Conservation (phyloP, 2,888 invertebrate genomes). For the Acrobasis consociella region DNA sequence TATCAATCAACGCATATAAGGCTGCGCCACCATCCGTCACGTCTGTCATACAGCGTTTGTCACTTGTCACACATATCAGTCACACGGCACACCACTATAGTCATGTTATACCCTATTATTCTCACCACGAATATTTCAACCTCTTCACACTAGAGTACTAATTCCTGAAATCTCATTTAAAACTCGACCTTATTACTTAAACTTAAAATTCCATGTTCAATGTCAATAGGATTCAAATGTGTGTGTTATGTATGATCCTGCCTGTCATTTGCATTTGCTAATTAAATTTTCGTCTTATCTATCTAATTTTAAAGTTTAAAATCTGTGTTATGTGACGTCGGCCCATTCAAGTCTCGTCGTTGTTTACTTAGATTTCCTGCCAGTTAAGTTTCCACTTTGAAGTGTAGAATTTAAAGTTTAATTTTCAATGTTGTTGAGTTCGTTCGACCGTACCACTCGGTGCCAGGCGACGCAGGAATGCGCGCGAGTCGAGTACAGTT, state of each 20-base stretch:
- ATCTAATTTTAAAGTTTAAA: conserved; percentile 48
- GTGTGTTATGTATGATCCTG: conserved; percentile 18
- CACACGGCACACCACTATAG: background rate
- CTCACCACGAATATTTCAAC: background rate
- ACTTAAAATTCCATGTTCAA: background rate
- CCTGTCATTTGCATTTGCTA: conserved; percentile 13
- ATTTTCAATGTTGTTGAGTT: conserved; percentile 33
- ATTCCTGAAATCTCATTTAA: background rate
- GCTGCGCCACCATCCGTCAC: conserved; percentile 9
- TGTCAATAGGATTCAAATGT: background rate
- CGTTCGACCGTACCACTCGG: conserved; percentile 60
- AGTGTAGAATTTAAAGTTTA: conserved; percentile 34
- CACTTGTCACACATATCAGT: conserved; percentile 1
- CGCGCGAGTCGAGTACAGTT: conserved; percentile 63
- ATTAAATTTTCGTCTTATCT: conserved; percentile 42
- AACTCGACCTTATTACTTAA: background rate
- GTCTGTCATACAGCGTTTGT: conserved; percentile 10
- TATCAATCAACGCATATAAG: conserved; percentile 17
- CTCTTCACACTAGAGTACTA: conserved; percentile 7
- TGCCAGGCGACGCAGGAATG: conserved; percentile 67
- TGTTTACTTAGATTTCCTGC: conserved; percentile 11
- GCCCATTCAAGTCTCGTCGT: conserved; percentile 19
- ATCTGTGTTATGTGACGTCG: conserved; percentile 37
- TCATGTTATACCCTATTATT: background rate
- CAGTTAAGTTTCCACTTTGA: conserved; percentile 40